These are phyloP conservation scores for Flexamia atlantica DNA, from an alignment of 2,888 invertebrate species.

Conservation along the genomic window DNA sequence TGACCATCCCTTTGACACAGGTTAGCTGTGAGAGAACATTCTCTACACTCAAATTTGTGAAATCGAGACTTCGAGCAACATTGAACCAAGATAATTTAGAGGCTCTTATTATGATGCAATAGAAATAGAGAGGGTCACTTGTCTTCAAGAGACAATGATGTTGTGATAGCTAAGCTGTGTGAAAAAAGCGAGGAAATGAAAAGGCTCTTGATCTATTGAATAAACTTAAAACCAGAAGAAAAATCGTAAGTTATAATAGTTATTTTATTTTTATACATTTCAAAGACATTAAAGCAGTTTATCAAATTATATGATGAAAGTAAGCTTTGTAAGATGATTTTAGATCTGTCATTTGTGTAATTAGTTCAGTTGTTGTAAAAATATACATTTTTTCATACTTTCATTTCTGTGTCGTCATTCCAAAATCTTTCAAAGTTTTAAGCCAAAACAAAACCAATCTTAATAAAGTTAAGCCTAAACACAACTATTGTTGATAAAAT, in stretches of 20 bases:
- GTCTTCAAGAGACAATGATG: slow-evolving; percentile 18
- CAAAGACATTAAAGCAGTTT: too few species aligned
- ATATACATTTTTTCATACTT: too few species aligned
- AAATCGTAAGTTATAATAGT: too few species aligned
- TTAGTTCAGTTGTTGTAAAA: too few species aligned
- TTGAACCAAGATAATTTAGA: slow-evolving; percentile 36
- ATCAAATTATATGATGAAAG: neutral
- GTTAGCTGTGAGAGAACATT: slow-evolving; percentile 22
- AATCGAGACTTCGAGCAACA: slow-evolving; percentile 28
- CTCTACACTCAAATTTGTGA: slow-evolving; percentile 30
- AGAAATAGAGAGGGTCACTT: slow-evolving; percentile 19
- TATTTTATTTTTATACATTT: neutral
- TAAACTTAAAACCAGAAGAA: neutral
- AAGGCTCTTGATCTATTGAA: slow-evolving; percentile 20
- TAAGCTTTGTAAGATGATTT: too few species aligned
- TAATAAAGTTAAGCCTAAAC: neutral
- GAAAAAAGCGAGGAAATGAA: slow-evolving; percentile 19
- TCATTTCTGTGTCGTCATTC: too few species aligned
- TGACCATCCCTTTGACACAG: too few species aligned
- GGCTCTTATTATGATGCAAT: slow-evolving; percentile 38
- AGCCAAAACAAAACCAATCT: slow-evolving; percentile 15
- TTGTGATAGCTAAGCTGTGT: slow-evolving; percentile 9
- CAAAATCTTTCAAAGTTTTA: slow-evolving; percentile 4
- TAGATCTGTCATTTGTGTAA: too few species aligned
- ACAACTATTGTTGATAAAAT: neutral